Base-by-base conservation (phyloP, 2,888 invertebrate genomes). In the Xestia rhomboidea region DNA sequence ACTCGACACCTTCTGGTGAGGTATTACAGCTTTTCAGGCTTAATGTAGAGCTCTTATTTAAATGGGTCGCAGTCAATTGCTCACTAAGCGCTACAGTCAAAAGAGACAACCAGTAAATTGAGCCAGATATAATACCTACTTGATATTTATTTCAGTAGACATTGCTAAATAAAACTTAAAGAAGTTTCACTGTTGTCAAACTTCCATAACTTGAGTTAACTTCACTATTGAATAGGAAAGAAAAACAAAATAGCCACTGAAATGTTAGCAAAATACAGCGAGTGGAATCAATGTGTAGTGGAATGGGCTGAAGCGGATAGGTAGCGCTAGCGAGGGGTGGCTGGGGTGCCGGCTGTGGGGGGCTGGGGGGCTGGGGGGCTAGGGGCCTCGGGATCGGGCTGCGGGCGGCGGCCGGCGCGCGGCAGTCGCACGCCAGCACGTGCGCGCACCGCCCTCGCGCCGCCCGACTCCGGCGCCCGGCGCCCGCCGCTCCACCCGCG, bases 391-490 rank as follows among this genome's bases (percentile, higher is more conserved):
- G 87, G 86, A 81, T 77, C 88, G 81, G 94, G 92, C 92, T 92
- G 92, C 93, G 94, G 93, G 93, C 92, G 78, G 78, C 81, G 91
- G 91, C 93, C 87, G 90, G 90, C 89, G 93, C 93, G 93, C 95
- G 95, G 95, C 96, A 95, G 96, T 96, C 93, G 95, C 95, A 92
- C 95, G 95, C 94, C 91, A 92, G 92, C 95, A 94, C 96, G 95
- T 94, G 95, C 95, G 95, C 95, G 94, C 90, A 93, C 90, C 95
- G 94, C 94, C 93, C 92, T 89, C 91, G 95, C 95, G 95, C 93
- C 91, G 91, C 90, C 87, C 88, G 89, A 86, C 84, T 73, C 75
- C 83, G 83, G 78, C 81, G 84, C 82, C 85, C 86, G 86, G 86
- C 85, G 90, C 90, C 91, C 89, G 81, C 80, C 79, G 73, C 76